Percentiles rank a stretch among this genome's conserved stretches.
phyloP scores from a whole-genome alignment of 2,888 invertebrate species.

The Stenotaenia linearis region DNA sequence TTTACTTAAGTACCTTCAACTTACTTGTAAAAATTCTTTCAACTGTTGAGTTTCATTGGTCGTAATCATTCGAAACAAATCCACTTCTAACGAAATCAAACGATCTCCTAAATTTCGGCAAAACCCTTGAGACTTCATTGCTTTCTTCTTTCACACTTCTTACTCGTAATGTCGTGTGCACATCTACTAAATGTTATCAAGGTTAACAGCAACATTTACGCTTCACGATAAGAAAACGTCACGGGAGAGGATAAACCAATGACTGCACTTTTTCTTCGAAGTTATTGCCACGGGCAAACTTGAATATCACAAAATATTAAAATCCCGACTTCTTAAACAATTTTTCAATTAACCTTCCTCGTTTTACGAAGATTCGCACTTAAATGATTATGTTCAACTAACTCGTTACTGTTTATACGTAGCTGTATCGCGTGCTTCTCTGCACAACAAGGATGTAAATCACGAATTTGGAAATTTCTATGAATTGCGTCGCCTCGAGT shows the following conservation, averaged over 20 bases:
- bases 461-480: no score
- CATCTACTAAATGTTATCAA: not conserved
- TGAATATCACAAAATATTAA: no score
- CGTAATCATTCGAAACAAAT: not conserved
- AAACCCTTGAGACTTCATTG: not conserved
- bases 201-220: not conserved
- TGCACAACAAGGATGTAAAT: no score
- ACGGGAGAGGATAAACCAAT: not conserved
- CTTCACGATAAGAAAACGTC: not conserved
- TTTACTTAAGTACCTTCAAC: no score
- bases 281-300: not conserved
- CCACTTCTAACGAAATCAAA: not conserved
- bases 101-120: not conserved
- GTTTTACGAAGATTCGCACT: no score
- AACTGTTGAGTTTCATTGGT: not conserved
- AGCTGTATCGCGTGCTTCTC: no score
- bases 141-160: not conserved
- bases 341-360: no score
- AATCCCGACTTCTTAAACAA: no score
- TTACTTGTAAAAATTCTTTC: not conserved
- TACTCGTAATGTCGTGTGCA: not conserved
- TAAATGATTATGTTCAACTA: no score
- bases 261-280: not conserved
- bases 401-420: no score
- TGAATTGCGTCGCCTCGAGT: no score